These are phyloP conservation scores for Cyphomyrmex costatus DNA, from an alignment of 1,140 invertebrate genomes.

Conservation along the genomic window DNA sequence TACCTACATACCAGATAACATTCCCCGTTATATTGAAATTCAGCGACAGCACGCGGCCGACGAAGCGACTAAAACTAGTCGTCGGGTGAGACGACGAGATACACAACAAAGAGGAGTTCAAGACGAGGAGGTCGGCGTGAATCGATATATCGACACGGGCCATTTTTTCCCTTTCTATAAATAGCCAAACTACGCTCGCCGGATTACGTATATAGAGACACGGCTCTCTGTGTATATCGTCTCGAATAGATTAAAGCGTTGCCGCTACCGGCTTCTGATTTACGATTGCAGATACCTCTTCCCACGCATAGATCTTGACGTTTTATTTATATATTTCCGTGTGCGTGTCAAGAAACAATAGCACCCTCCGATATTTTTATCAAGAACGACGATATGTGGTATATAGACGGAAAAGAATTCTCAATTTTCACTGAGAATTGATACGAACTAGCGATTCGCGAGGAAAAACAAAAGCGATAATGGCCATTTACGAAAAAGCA, in stretches of 20 bases:
- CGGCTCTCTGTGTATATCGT: slow-evolving; percentile 4
- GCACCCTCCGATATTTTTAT: neutral
- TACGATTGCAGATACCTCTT: slow-evolving; percentile 68
- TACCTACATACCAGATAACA: neutral
- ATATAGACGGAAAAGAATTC: neutral
- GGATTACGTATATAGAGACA: slow-evolving; percentile 70
- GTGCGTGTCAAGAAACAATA: slow-evolving; percentile 18
- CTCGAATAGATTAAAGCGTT: slow-evolving; percentile 71
- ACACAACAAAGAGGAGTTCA: slow-evolving; percentile 26
- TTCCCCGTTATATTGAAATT: slow-evolving; percentile 66
- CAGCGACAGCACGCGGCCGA: slow-evolving; percentile 44
- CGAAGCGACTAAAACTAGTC: slow-evolving; percentile 56
- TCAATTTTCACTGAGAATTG: neutral
- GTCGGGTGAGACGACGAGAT: slow-evolving; percentile 40
- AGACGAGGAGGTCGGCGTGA: slow-evolving; percentile 66
- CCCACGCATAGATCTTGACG: slow-evolving; percentile 60
- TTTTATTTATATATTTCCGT: neutral
- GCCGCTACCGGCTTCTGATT: slow-evolving; percentile 66
- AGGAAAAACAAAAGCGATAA: slow-evolving; percentile 2
- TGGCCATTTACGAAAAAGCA: slow-evolving; percentile 7
- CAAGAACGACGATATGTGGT: neutral
- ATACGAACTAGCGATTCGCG: neutral
- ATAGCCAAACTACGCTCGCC: slow-evolving; percentile 71
- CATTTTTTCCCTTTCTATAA: slow-evolving; percentile 75
- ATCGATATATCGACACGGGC: slow-evolving; percentile 78